phyloP scores from a whole-genome alignment of 2,113 vertebrate genomes.

The Mormoops blainvillei region DNA sequence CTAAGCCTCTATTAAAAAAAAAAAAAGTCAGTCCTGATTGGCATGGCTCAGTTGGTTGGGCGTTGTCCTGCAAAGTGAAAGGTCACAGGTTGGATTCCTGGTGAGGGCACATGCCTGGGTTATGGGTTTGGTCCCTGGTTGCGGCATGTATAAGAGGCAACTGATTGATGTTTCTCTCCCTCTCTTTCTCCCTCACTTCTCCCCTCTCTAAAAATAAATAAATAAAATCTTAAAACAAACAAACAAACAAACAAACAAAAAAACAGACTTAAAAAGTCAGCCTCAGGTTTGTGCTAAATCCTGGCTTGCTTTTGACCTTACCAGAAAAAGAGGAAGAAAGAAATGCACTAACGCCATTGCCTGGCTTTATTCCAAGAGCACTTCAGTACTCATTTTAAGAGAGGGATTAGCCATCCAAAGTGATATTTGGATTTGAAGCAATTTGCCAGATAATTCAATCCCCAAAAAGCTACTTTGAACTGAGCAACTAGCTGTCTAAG shows the following conservation, averaged over 20 bases:
- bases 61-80: too few species aligned
- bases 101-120: too few species aligned
- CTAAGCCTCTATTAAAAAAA: background rate
- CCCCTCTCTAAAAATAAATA: too few species aligned
- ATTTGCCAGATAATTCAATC: constrained; percentile 31
- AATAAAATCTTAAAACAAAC: too few species aligned
- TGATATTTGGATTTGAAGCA: constrained; percentile 23
- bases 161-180: too few species aligned
- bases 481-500: background rate
- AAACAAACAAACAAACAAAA: too few species aligned
- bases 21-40: background rate
- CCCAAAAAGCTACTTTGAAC: constrained; percentile 9
- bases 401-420: constrained; percentile 3
- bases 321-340: constrained; percentile 1
- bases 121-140: too few species aligned
- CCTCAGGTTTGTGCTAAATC: background rate
- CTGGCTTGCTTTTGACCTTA: background rate
- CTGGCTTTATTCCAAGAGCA: background rate
- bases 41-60: too few species aligned
- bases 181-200: too few species aligned
- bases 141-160: too few species aligned
- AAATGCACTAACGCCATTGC: background rate
- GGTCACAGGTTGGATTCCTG: too few species aligned
- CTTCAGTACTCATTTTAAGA: background rate
- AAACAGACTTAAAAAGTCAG: background rate